A percentile compares a stretch with the other conserved stretches of the same genome.
Evolutionary conservation across 2,797 vertebrate genomes (phyloP).

Genomic region (Lepilemur ruficaudatus): DNA sequence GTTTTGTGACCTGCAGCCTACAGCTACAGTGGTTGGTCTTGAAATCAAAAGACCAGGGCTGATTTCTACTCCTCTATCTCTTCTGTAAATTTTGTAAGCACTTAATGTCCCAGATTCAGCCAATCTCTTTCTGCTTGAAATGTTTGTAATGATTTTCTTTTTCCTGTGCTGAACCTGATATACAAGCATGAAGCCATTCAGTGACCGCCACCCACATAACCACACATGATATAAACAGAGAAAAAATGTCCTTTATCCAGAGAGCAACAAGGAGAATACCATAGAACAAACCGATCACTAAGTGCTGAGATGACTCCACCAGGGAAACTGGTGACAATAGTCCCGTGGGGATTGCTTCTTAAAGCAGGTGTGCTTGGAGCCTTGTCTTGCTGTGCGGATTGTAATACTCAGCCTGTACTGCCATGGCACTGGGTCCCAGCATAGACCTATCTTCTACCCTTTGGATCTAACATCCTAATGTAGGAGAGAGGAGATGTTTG

Average conservation of each 20-base stretch:
- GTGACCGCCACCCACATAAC: not conserved
- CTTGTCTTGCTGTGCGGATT: not conserved
- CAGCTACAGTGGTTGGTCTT: not conserved
- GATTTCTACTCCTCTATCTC: not conserved
- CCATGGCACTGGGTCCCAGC: not conserved
- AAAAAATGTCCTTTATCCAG: not conserved
- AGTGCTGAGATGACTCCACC: not conserved
- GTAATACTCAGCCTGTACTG: not conserved
- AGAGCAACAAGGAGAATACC: not conserved
- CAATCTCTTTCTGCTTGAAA: constrained; percentile 9
- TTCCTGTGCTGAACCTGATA: not conserved
- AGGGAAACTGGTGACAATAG: not conserved
- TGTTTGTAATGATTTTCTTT: not conserved
- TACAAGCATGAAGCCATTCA: not conserved
- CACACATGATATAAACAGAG: not conserved
- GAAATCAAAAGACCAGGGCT: not conserved
- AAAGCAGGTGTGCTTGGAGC: not conserved
- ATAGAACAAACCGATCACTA: not conserved
- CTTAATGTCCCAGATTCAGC: not conserved
- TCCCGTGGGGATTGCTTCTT: not conserved
- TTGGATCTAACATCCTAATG: not conserved
- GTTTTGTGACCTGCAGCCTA: not conserved
- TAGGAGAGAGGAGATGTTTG: not conserved
- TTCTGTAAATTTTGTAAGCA: not conserved
- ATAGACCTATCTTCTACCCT: not conserved